Evolutionary conservation across 2,797 vertebrate genomes (phyloP).

Genomic region (Masticophis lateralis): DNA sequence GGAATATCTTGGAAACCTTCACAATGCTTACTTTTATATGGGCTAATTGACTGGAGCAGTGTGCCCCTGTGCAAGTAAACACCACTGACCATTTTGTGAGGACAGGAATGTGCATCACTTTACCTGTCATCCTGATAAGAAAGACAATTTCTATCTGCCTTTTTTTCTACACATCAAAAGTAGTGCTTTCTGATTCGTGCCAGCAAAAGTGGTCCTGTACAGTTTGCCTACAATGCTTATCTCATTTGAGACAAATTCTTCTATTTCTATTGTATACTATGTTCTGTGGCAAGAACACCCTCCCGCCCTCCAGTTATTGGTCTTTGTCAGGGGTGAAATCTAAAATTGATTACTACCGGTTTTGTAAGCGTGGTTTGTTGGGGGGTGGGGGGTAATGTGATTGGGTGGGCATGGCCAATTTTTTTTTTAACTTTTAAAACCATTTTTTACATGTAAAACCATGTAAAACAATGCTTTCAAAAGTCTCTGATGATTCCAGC

Average conservation of each 20-base stretch:
- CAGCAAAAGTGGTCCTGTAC: neutral
- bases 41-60: neutral
- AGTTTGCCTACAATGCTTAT: neutral
- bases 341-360: no score
- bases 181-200: neutral
- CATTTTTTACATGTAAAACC: no score
- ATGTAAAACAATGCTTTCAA: no score
- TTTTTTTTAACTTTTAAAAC: no score
- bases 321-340: neutral
- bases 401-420: no score
- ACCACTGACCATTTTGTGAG: neutral
- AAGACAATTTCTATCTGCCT: neutral
- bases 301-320: neutral
- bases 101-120: neutral
- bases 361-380: no score
- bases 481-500: no score
- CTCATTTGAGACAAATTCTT: neutral
- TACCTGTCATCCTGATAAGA: neutral
- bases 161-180: neutral
- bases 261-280: neutral
- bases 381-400: no score
- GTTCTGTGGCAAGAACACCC: neutral
- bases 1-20: neutral
- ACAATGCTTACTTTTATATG: neutral
- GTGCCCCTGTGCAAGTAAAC: neutral